Evolutionary conservation across 30 jellyfish, hydroid and myxozoan species (phyloP).

Genomic region (Euphysa ruthae): DNA sequence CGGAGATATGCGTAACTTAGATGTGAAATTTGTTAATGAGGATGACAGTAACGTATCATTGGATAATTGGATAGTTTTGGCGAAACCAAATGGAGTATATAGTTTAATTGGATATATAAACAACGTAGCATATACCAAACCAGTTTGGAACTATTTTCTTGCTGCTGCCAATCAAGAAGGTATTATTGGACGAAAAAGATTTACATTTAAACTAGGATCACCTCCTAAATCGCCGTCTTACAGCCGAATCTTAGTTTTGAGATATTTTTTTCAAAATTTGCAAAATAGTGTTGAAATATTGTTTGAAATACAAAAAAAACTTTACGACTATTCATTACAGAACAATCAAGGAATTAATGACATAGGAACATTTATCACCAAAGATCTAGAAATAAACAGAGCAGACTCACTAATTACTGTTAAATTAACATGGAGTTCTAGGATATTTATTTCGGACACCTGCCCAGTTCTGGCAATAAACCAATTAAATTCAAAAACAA

Average conservation of each 20-base stretch:
- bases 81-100: neutral
- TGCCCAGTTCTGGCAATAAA: conserved; percentile 37
- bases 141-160: conserved; percentile 40
- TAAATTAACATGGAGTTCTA: conserved; percentile 38
- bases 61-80: conserved; percentile 42
- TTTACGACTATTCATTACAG: neutral
- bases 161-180: conserved; percentile 59
- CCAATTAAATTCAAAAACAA: conserved; percentile 36
- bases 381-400: conserved; percentile 11
- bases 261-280: no score
- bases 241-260: no score
- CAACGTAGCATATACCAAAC: neutral
- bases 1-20: conserved; percentile 37
- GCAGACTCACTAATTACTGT: conserved; percentile 20
- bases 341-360: conserved; percentile 14
- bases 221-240: no score
- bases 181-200: neutral
- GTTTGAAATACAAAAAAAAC: conserved; percentile 35
- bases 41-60: conserved; percentile 19
- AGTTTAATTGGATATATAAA: conserved; percentile 1
- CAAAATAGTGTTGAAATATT: conserved; percentile 48
- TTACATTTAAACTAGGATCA: conserved; percentile 4
- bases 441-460: conserved; percentile 12
- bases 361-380: conserved; percentile 6
- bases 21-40: conserved; percentile 9